Conservation (phyloP, 2,797 vertebrate genomes). For the Myoxocephalus aenaeus region DNA sequence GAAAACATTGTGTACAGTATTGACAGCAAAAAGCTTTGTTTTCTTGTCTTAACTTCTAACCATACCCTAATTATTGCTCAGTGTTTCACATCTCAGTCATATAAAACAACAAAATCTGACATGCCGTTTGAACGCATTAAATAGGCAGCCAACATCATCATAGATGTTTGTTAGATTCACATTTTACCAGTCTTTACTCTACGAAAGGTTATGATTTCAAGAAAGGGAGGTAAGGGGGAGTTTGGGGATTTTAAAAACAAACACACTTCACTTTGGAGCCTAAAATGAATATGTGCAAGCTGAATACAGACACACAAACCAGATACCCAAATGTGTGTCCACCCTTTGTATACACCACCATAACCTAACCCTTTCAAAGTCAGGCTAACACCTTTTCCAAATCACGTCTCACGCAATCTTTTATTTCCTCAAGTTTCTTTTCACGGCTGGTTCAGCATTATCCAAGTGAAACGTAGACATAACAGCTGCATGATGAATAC, state of each 20-base stretch:
- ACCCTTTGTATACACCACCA: background rate
- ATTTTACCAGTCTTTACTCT: background rate
- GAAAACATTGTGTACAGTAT: background rate
- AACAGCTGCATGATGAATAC: conserved; percentile 12
- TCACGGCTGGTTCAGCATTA: conserved; percentile 6
- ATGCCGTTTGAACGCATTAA: background rate
- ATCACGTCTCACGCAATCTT: conserved; percentile 29
- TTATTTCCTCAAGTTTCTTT: conserved; percentile 3
- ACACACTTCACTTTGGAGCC: background rate
- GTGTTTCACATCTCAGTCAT: background rate
- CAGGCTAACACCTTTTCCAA: conserved; percentile 22
- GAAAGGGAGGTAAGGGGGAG: too few relatives aligned
- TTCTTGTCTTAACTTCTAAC: background rate
- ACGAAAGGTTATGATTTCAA: too few relatives aligned
- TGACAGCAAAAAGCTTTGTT: background rate
- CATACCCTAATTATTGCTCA: background rate
- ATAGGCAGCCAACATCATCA: background rate
- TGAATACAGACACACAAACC: background rate
- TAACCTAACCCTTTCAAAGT: conserved; percentile 7
- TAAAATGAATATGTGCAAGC: background rate
- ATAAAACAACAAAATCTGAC: background rate
- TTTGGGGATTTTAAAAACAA: background rate
- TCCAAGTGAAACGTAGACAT: conserved; percentile 5
- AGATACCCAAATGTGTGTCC: background rate
- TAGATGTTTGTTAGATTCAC: too few relatives aligned